Evolutionary conservation across 2,888 invertebrate species (phyloP).

Genomic region (Adelognathus sp.): DNA sequence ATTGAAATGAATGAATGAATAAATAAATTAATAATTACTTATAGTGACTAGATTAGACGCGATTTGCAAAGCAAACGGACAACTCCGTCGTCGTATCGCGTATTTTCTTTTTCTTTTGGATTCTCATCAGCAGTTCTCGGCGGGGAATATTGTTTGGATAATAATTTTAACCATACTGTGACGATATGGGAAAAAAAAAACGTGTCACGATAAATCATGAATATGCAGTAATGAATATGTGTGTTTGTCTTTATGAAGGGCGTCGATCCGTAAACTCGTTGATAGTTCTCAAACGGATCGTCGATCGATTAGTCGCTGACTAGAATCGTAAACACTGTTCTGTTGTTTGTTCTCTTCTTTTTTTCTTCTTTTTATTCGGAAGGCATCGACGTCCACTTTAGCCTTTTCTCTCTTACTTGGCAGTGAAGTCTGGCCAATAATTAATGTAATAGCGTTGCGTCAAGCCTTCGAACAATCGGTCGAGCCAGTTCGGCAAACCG

Average conservation of each 20-base stretch:
- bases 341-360: slow-evolving; percentile 21
- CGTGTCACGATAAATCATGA: slow-evolving; percentile 60
- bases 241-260: slow-evolving; percentile 65
- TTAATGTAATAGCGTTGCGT: slow-evolving; percentile 97
- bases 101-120: slow-evolving; percentile 21
- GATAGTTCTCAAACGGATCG: slow-evolving; percentile 53
- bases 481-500: slow-evolving; percentile 97
- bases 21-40: slow-evolving; percentile 38
- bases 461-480: slow-evolving; percentile 97
- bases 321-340: slow-evolving; percentile 63
- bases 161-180: slow-evolving; percentile 56
- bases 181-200: slow-evolving; percentile 59
- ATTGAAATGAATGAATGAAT: too few species aligned
- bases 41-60: slow-evolving; percentile 52
- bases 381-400: slow-evolving; percentile 55
- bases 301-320: slow-evolving; percentile 67
- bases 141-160: slow-evolving; percentile 59
- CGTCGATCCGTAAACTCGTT: slow-evolving; percentile 60
- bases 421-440: slow-evolving; percentile 98
- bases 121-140: slow-evolving; percentile 61
- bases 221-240: slow-evolving; percentile 61
- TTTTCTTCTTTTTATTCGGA: slow-evolving; percentile 44
- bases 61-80: not conserved
- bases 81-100: not conserved
- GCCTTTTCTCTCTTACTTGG: slow-evolving; percentile 84